phyloP scores from a whole-genome alignment of 2,888 invertebrate genomes.

The Esperia sulphurella region DNA sequence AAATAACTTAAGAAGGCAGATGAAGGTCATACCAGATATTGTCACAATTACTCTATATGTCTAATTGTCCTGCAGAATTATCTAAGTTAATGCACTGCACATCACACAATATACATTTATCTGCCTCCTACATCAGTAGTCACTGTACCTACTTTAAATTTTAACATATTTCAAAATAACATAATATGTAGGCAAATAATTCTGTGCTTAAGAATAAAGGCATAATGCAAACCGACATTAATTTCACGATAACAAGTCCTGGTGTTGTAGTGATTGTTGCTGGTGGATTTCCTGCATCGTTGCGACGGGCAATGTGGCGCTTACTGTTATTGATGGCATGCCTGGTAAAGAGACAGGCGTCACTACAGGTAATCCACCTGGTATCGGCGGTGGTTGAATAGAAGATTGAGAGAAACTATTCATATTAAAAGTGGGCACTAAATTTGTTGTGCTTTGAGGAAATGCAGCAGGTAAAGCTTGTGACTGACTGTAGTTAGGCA shows the following conservation, averaged over 20 bases:
- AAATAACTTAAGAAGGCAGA: slow-evolving; percentile 38
- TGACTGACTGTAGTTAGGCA: slow-evolving; percentile 59
- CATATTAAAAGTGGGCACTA: slow-evolving; percentile 70
- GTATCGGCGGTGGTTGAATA: slow-evolving; percentile 52
- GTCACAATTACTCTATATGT: neutral
- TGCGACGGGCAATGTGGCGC: slow-evolving; percentile 82
- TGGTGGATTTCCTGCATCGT: slow-evolving; percentile 78
- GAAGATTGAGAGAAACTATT: slow-evolving; percentile 54
- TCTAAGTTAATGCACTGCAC: neutral
- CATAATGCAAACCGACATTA: slow-evolving; percentile 8
- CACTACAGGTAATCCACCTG: slow-evolving; percentile 72
- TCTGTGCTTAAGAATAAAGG: slow-evolving; percentile 35
- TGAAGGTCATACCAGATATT: slow-evolving; percentile 21
- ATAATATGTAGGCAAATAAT: slow-evolving; percentile 34
- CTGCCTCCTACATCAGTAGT: slow-evolving; percentile 26
- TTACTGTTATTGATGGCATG: slow-evolving; percentile 89
- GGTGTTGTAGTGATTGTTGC: slow-evolving; percentile 62
- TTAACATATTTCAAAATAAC: slow-evolving; percentile 37
- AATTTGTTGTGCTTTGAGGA: slow-evolving; percentile 35
- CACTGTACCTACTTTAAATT: slow-evolving; percentile 26
- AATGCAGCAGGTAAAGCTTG: slow-evolving; percentile 20
- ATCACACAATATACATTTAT: slow-evolving; percentile 11
- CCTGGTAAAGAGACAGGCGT: slow-evolving; percentile 87
- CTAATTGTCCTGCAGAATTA: neutral
- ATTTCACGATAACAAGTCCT: slow-evolving; percentile 66